phyloP scores from a whole-genome alignment of 2,888 invertebrate genomes.

The Zygogramma bicolorata region DNA sequence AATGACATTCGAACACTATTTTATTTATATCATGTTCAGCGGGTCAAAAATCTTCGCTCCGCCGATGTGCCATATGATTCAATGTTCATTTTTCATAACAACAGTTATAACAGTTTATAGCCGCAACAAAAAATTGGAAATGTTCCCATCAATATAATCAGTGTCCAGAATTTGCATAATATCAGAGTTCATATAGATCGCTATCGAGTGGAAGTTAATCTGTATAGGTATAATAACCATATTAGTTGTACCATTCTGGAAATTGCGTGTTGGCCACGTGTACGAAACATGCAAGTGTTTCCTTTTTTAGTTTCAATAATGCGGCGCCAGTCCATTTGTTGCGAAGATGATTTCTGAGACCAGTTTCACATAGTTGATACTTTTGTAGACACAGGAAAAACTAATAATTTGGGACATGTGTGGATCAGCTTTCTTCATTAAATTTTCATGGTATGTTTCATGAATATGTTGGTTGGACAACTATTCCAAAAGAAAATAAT shows the following conservation, averaged over 20 bases:
- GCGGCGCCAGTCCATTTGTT: conserved; percentile 17
- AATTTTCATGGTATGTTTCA: no score
- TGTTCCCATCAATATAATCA: conserved; percentile 22
- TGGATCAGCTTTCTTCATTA: no score
- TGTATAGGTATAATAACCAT: conserved; percentile 37
- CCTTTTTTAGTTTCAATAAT: conserved; percentile 31
- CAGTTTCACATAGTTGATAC: no score
- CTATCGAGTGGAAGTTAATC: conserved; percentile 33
- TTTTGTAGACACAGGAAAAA: no score
- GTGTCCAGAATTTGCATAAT: conserved; percentile 41
- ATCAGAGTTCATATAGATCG: conserved; percentile 43
- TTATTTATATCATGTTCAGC: no score
- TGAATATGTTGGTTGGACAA: no score
- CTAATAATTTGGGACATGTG: no score
- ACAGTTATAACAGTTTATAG: background rate
- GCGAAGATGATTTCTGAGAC: background rate
- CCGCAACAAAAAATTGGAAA: conserved; percentile 13
- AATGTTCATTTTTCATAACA: background rate
- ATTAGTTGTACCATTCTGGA: conserved; percentile 37
- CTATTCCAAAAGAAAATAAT: no score
- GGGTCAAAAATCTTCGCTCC: no score
- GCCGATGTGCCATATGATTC: background rate
- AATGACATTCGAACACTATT: no score
- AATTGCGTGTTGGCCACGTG: conserved; percentile 46
- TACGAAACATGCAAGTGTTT: conserved; percentile 39